Conservation (phyloP, 1,140 invertebrate species). For the Diploscapter pachys region DNA sequence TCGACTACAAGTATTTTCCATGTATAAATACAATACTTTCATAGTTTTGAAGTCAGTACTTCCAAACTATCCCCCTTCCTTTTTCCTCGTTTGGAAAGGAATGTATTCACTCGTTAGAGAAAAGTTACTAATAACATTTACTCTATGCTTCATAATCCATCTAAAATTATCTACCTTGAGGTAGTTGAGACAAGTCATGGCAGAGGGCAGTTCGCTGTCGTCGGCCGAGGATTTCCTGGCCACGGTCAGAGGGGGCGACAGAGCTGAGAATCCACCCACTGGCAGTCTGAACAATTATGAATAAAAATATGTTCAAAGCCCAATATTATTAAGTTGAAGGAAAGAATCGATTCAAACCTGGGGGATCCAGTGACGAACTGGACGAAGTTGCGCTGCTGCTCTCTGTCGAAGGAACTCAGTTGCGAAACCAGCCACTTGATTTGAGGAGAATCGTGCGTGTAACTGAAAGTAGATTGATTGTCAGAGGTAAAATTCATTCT, state of each 20-base stretch:
- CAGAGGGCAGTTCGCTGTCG: conserved; percentile 92
- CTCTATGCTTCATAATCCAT: too few species aligned
- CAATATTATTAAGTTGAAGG: too few species aligned
- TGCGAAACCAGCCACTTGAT: conserved; percentile 92
- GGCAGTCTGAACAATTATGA: conserved; percentile 68
- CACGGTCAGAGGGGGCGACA: conserved; percentile 90
- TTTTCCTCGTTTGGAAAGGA: too few species aligned
- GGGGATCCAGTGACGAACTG: conserved; percentile 97
- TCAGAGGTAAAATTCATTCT: too few species aligned
- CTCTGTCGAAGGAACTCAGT: conserved; percentile 77
- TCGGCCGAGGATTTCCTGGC: conserved; percentile 86
- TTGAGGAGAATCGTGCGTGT: conserved; percentile 86
- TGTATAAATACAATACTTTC: too few species aligned
- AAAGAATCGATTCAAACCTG: conserved; percentile 33
- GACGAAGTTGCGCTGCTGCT: conserved; percentile 88
- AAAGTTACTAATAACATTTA: too few species aligned
- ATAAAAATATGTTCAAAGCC: too few species aligned
- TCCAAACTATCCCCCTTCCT: too few species aligned
- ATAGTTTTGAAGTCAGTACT: too few species aligned
- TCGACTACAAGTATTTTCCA: too few species aligned
- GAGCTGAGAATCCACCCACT: conserved; percentile 92
- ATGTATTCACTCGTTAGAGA: too few species aligned
- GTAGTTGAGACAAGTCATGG: conserved; percentile 99
- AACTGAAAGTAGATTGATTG: conserved; percentile 60
- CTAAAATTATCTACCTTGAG: conserved; percentile 68